Base-by-base conservation (phyloP, 2,113 vertebrate genomes). In the Pleuronectes platessa region DNA sequence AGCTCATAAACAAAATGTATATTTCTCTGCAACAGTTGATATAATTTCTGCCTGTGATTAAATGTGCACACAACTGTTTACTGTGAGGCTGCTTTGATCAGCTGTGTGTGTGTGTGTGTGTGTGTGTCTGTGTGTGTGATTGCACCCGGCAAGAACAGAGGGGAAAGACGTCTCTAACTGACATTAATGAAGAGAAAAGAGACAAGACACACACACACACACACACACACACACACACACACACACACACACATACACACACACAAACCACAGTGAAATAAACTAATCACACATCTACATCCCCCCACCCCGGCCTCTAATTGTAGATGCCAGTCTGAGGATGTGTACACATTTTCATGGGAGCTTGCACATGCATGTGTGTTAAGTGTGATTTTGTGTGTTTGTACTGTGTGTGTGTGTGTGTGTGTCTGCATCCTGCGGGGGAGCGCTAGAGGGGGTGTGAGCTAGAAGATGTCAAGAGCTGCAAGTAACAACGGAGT, bases 381-480 rank as follows among this genome's bases (percentile, higher is more conserved):
- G 18, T 54, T 3, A 31, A 63, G 67, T 74, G 59, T 76, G 1
- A 1, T 37, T 69, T 60, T 74, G 51, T 76, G 56, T 68, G 20
- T 56, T 67, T 65, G 76, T 82, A 31, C 6, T 31, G 6, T 31
- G 56, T 68, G 20, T 56, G 71, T 27, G 24, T 61, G 76, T 82
- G 21, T 84, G 68, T 82, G 82, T 80, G 82, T 65, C n/a, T 87
- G 80, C 77, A 84, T 90, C 84, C 78, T 87, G 79, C 70, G 84
- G 85, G 85, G 85, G 89, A 79, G 86, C 68, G 10, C 76, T 69
- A 58, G 83, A 87, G 90, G 88, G 87, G 87, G 88, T 90, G 90
- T 61, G 60, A 91, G 90, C 78, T 86, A 78, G 86, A 83, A 90
- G 87, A 92, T 92, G 90, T 92, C 89, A 90, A 87, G 88, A 92